phyloP scores from a whole-genome alignment of 2,888 invertebrate species.

The Leptogaster cylindrica region DNA sequence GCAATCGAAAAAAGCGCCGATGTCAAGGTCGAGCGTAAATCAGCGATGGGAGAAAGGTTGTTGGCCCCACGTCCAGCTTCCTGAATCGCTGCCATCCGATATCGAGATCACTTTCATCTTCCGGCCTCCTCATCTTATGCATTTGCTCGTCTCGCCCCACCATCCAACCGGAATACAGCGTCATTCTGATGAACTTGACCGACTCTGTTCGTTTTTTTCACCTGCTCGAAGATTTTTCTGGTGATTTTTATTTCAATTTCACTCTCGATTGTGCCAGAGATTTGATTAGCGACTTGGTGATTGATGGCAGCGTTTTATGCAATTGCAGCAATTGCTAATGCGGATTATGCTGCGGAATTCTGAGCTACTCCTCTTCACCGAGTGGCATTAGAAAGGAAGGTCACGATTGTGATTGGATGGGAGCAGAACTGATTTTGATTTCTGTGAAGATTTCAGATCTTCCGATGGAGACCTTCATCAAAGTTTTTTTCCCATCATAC shows the following conservation, averaged over 20 bases:
- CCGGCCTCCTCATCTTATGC: not conserved
- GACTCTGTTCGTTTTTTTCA: conserved; percentile 1
- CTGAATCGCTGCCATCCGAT: conserved; percentile 14
- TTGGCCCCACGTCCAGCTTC: not conserved
- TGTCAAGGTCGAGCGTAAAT: conserved; percentile 13
- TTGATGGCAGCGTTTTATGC: not conserved
- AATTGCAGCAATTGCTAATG: too few relatives aligned
- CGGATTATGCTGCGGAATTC: too few relatives aligned
- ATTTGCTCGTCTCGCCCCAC: conserved; percentile 1
- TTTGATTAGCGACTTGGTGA: not conserved
- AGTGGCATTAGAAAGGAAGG: not conserved
- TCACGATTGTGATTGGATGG: not conserved
- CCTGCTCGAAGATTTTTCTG: not conserved
- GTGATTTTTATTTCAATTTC: not conserved
- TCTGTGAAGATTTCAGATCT: not conserved
- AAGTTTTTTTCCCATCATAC: not conserved
- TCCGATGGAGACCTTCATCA: not conserved
- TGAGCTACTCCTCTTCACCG: too few relatives aligned
- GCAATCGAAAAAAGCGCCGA: too few relatives aligned
- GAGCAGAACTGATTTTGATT: not conserved
- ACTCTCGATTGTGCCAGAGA: not conserved
- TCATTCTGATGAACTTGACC: conserved; percentile 22
- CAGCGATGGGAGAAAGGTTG: not conserved
- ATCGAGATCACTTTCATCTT: conserved; percentile 22
- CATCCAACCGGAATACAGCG: not conserved